Evolutionary conservation across 2,797 vertebrate genomes (phyloP).

Genomic region (Rousettus madagascariensis): DNA sequence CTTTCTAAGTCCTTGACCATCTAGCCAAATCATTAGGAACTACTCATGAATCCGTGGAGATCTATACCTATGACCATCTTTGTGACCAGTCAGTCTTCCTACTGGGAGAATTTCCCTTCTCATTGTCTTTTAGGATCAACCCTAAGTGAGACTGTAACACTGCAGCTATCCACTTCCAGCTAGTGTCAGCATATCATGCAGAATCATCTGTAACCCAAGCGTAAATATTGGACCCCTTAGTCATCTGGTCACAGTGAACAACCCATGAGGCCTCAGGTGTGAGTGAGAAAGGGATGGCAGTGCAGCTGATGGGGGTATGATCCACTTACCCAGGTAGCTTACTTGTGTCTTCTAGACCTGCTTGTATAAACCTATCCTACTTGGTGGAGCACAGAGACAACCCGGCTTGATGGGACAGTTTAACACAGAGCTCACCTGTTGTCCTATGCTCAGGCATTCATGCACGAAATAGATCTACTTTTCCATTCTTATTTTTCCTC

Average conservation of each 20-base stretch:
- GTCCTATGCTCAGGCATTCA: background rate
- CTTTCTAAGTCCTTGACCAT: background rate
- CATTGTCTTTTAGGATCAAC: background rate
- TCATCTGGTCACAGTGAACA: background rate
- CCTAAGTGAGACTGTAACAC: background rate
- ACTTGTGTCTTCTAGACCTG: background rate
- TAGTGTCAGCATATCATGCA: background rate
- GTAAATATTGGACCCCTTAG: conserved; percentile 6
- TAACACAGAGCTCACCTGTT: conserved; percentile 6
- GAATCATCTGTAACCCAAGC: background rate
- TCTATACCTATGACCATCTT: background rate
- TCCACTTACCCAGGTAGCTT: background rate
- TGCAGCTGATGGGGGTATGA: background rate
- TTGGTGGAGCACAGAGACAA: background rate
- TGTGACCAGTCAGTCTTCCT: background rate
- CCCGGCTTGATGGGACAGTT: background rate
- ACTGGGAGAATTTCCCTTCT: background rate
- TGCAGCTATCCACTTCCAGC: background rate
- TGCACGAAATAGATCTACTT: background rate
- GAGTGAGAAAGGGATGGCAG: background rate
- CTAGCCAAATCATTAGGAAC: background rate
- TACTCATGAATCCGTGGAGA: background rate
- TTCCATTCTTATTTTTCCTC: conserved; percentile 37
- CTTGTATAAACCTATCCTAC: background rate
- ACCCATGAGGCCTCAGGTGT: background rate